Conservation (phyloP, 2,797 vertebrate species). For the Arrhamphus sclerolepis region DNA sequence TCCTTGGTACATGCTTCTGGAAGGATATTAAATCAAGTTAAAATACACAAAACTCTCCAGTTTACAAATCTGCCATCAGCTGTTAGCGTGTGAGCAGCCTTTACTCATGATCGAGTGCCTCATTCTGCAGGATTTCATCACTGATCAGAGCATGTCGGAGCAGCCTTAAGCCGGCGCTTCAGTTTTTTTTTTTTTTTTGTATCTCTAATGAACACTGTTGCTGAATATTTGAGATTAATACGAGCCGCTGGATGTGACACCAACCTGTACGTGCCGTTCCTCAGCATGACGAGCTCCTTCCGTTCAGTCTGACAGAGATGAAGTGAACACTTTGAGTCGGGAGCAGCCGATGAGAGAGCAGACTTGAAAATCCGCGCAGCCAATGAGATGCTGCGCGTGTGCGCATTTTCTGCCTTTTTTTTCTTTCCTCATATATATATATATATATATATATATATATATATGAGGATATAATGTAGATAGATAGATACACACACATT, state of each 20-base stretch:
- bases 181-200: background rate
- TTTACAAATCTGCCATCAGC: conserved; percentile 1
- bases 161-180: conserved; percentile 14
- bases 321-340: conserved; percentile 68
- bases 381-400: conserved; percentile 70
- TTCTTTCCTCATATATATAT: background rate
- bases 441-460: too few relatives aligned
- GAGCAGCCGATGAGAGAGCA: conserved; percentile 63
- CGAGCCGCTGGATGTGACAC: conserved; percentile 43
- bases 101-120: background rate
- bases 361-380: conserved; percentile 71
- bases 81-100: background rate
- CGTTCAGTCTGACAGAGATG: conserved; percentile 57
- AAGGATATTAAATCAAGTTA: conserved; percentile 69
- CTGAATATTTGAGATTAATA: background rate
- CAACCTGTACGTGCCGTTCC: conserved; percentile 75
- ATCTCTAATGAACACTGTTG: conserved; percentile 1
- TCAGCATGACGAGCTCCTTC: conserved; percentile 72
- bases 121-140: conserved; percentile 29
- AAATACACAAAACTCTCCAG: conserved; percentile 26
- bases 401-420: conserved; percentile 58
- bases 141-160: conserved; percentile 23
- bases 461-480: too few relatives aligned
- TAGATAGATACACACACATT: too few relatives aligned
- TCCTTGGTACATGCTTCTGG: conserved; percentile 73